Evolutionary conservation across 2,113 vertebrate species (phyloP).

Genomic region (Scartelaos histophorus): DNA sequence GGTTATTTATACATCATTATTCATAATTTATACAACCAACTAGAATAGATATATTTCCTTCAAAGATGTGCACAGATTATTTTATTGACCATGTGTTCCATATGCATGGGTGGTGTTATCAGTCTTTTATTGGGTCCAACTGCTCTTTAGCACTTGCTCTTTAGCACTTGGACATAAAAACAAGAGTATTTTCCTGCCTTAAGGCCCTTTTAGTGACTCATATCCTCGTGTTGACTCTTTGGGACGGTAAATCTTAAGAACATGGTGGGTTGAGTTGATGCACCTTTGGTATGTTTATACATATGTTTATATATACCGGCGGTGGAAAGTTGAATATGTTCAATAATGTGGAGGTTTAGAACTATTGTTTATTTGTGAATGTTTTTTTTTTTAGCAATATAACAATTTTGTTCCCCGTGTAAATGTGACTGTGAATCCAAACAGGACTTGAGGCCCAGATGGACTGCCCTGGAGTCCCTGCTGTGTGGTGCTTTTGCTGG

Average conservation of each 20-base stretch:
- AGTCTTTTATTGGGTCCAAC: conserved; percentile 41
- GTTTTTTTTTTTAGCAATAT: neutral
- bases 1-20: too few relatives aligned
- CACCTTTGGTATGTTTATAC: conserved; percentile 1
- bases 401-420: conserved; percentile 3
- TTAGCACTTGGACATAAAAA: too few relatives aligned
- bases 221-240: neutral
- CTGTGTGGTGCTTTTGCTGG: conserved; percentile 91
- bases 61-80: neutral
- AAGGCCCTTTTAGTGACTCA: neutral
- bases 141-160: neutral
- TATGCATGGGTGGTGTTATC: conserved; percentile 27
- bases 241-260: neutral
- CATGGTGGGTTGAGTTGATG: neutral
- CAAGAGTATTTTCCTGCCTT: neutral
- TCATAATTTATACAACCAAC: neutral
- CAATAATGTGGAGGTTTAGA: neutral
- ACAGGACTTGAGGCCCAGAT: conserved; percentile 79
- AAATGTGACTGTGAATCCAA: conserved; percentile 12
- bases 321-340: too few relatives aligned
- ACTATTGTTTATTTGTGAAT: neutral
- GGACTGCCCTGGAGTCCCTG: conserved; percentile 83
- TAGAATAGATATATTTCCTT: neutral
- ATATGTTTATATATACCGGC: neutral
- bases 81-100: neutral